Base-by-base conservation (phyloP, 2,888 invertebrate species). In the Drosophila anomalata region DNA sequence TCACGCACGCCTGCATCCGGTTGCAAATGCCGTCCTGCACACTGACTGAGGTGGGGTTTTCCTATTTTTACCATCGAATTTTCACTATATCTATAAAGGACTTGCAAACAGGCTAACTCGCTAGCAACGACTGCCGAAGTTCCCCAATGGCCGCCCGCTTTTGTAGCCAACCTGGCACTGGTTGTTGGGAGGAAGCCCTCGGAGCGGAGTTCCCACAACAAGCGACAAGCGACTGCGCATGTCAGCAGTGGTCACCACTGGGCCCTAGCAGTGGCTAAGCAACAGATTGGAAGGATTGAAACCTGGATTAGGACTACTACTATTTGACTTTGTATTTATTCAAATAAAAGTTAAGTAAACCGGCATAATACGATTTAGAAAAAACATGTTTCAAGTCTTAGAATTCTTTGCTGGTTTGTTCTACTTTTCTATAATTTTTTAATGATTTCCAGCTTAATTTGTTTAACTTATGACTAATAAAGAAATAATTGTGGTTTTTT, bases 1-100 rank as follows among this genome's bases (percentile, higher is more conserved):
- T 80, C 88, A 86, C 89, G 85, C 87, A 87, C 77, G 68, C 73
- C 55, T 71, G 75, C 82, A 77, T 89, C 79, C 84, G 78, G 75
- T 63, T 46, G 48, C 14, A 68, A 76, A 24, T 29, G 39, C 33
- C 24, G 29, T 63, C 41, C 41, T 17, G 20, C 20, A 22, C 50
- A 36, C 4, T 11, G 52, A 70, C 42, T 47, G 9, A 24, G 36
- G 47, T 31, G 31, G 12, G 14, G 5, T 42, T 14, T 20, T 44
- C 48, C 52, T 56, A 24, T 51, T 41, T 67, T 70, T n/a, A n/a
- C 36, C 2, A 53, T 48, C 36, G n/a, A 36, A 39, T 57, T 56
- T 46, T 20, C 48, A 20, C 48, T 68, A 31, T n/a, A 5, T 24
- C 7, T 42, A 26, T 54, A 73, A 47, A 17, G 14, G 48, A 72